phyloP scores from a whole-genome alignment of 2,888 invertebrate genomes.

The Darwinula stevensoni region DNA sequence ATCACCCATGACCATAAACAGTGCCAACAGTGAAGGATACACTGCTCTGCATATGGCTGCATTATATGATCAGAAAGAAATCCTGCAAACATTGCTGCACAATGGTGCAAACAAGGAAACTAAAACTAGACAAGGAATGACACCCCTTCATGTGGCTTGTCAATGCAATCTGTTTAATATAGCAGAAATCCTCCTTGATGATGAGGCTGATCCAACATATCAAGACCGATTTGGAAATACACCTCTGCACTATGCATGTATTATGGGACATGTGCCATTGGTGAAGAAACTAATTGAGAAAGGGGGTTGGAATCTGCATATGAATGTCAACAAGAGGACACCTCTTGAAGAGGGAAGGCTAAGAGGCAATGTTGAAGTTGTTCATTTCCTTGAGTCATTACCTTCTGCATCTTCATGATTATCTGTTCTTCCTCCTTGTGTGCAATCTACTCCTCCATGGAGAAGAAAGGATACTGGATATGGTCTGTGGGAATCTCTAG shows the following conservation, averaged over 20 bases:
- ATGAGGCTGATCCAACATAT: neutral
- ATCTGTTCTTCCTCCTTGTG: too few relatives aligned
- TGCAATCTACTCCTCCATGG: too few relatives aligned
- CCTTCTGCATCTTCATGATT: too few relatives aligned
- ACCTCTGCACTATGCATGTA: neutral
- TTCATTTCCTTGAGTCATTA: too few relatives aligned
- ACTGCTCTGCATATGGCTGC: conserved; percentile 1
- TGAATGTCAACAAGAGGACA: neutral
- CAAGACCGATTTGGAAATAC: neutral
- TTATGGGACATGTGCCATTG: neutral
- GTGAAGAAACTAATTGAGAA: neutral
- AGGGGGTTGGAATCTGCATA: neutral
- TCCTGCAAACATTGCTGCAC: neutral
- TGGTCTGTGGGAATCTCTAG: too few relatives aligned
- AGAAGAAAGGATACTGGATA: too few relatives aligned
- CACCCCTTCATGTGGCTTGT: neutral
- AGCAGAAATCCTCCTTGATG: neutral
- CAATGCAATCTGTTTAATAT: neutral
- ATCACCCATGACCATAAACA: neutral
- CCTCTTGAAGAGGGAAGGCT: too few relatives aligned
- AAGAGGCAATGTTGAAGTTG: too few relatives aligned
- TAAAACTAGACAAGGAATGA: neutral
- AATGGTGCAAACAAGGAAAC: neutral
- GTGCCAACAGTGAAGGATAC: neutral
- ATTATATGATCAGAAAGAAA: neutral